Evolutionary conservation across 2,888 invertebrate species (phyloP), one percentile per base, ranked within the genome.

Genomic region (Malthinus flaveolus): DNA sequence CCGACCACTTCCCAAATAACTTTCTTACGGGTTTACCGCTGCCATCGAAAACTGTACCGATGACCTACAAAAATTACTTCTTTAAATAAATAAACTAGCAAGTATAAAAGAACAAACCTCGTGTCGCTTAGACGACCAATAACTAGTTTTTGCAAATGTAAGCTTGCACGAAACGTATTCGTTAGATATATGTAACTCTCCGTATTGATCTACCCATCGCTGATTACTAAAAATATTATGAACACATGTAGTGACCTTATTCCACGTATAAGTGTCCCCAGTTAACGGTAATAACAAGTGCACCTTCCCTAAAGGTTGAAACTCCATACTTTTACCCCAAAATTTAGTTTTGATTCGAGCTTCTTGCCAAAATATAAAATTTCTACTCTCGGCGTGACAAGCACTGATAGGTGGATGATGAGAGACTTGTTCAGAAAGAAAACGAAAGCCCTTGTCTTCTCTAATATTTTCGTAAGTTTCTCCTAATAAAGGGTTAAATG

Each of bases 311-410:
- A 89, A 81, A 0, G 93, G 92, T 76, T 91, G 91, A 76, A 92
- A 90, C 81, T 93, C 92, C 90, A 93, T 91, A 55, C 91, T 91
- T 79, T 92, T 92, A 60, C 93, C 93, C 93, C 93, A 93, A 81
- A 93, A 93, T 80, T 91, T 92, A 57, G 91, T 92, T 79, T 91
- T 91, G 69, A 91, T 89, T 66, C 91, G 82, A 7, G 89, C 87
- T 75, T 92, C 91, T 81, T 92, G 92, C 88, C 89, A 91, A 78
- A 91, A 89, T 15, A 84, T 82, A 82, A 90, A 93, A 73, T 86
- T 87, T 35, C 84, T 79, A 3, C 90, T 88, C 73, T 90, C 89
- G 47, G 91, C 91, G 80, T 90, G 85, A 68, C 91, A 91, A 13
- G 89, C 90, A 53, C 90, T 89, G 15, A 93, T 85, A 0, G 93